Evolutionary conservation across 2,797 vertebrate genomes (phyloP).

Genomic region (Tiaroga cobitis): DNA sequence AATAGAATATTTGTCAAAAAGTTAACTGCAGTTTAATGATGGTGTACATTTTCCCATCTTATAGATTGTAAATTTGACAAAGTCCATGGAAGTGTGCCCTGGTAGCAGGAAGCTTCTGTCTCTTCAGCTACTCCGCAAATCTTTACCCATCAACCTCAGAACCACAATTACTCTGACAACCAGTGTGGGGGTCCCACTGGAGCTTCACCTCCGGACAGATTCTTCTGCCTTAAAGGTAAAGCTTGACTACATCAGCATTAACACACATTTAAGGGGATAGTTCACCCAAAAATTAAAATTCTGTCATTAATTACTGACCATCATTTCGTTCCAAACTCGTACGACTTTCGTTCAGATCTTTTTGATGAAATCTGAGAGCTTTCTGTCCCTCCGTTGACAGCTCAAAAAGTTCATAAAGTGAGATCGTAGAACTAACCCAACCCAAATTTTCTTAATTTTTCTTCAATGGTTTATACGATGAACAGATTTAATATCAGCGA

Average conservation of each 20-base stretch:
- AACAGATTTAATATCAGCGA: no score
- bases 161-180: constrained; percentile 85
- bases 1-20: neutral
- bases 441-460: no score
- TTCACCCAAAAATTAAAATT: no score
- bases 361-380: no score
- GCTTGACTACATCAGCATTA: neutral
- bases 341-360: no score
- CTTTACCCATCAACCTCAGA: constrained; percentile 78
- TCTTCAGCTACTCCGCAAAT: constrained; percentile 83
- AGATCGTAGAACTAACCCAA: no score
- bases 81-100: constrained; percentile 80
- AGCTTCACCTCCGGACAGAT: constrained; percentile 86
- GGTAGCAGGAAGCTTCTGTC: constrained; percentile 92
- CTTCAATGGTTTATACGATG: no score
- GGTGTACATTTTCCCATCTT: constrained; percentile 20
- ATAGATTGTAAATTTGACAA: constrained; percentile 88
- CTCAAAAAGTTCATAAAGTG: no score
- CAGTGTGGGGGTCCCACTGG: constrained; percentile 83
- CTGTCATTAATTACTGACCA: no score
- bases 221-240: constrained; percentile 82
- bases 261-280: neutral
- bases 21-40: neutral
- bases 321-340: no score
- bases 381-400: no score